phyloP scores from a whole-genome alignment of 2,113 vertebrate genomes.

The Channa maculata region DNA sequence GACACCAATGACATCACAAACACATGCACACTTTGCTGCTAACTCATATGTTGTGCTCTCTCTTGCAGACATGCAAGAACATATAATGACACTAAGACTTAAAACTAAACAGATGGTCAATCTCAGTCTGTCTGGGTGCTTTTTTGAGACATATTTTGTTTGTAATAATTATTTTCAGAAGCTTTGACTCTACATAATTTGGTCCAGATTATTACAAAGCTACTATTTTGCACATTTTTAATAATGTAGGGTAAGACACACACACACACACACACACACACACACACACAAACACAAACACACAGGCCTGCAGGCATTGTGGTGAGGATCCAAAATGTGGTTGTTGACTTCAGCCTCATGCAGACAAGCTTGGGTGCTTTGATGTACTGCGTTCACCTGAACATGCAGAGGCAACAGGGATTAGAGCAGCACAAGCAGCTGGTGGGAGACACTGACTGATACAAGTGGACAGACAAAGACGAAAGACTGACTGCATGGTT shows the following conservation, averaged over 20 bases:
- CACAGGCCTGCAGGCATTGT: slow-evolving; percentile 39
- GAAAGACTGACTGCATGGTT: slow-evolving; percentile 48
- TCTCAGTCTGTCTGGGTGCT: slow-evolving; percentile 20
- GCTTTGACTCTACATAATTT: neutral
- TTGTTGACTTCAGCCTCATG: slow-evolving; percentile 74
- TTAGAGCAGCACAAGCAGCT: slow-evolving; percentile 67
- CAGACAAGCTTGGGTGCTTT: slow-evolving; percentile 61
- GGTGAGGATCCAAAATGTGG: slow-evolving; percentile 52
- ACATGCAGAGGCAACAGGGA: slow-evolving; percentile 82
- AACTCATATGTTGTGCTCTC: slow-evolving; percentile 20
- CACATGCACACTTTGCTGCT: slow-evolving; percentile 28
- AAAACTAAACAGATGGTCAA: slow-evolving; percentile 44
- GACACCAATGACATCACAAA: slow-evolving; percentile 79
- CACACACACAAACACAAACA: slow-evolving; percentile 34
- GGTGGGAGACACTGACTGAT: slow-evolving; percentile 51
- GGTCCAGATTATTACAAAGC: neutral
- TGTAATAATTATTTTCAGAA: neutral
- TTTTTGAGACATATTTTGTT: slow-evolving; percentile 9
- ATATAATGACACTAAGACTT: slow-evolving; percentile 39
- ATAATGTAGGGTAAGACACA: neutral
- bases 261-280: slow-evolving; percentile 36
- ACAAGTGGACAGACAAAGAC: slow-evolving; percentile 55
- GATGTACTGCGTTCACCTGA: slow-evolving; percentile 68
- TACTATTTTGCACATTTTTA: slow-evolving; percentile 11
- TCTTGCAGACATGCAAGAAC: slow-evolving; percentile 28